phyloP scores from a whole-genome alignment of 2,888 invertebrate genomes.

The Bellardia pandia region DNA sequence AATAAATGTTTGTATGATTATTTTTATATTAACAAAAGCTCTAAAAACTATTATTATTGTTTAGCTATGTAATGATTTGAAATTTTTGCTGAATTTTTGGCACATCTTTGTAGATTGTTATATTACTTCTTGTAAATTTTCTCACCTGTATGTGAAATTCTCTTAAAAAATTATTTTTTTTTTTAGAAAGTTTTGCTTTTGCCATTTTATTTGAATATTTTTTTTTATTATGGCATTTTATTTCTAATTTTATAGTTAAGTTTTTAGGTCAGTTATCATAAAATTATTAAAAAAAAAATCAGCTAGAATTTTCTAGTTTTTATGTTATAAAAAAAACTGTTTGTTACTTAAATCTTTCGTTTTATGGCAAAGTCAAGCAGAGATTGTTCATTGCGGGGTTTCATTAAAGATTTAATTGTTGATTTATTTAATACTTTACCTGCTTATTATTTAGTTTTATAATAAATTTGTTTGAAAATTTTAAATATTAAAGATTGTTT shows the following conservation, averaged over 20 bases:
- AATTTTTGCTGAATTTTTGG: not conserved
- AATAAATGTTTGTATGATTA: not conserved
- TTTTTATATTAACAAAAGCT: not conserved
- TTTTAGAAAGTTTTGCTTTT: constrained; percentile 29
- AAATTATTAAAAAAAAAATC: not conserved
- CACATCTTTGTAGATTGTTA: not conserved
- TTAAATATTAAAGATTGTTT: no score
- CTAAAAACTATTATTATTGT: not conserved
- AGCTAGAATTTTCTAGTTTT: not conserved
- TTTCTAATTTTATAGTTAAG: not conserved
- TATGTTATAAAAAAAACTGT: not conserved
- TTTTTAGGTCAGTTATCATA: constrained; percentile 44
- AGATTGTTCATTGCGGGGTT: not conserved
- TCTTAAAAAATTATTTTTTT: not conserved
- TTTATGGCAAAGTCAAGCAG: constrained; percentile 16
- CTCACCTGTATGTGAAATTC: constrained; percentile 46
- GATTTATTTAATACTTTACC: not conserved
- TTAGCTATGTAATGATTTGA: not conserved
- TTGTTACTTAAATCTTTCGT: constrained; percentile 64
- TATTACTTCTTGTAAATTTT: not conserved
- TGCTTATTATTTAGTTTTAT: no score
- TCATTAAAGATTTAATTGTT: not conserved
- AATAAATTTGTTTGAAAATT: no score
- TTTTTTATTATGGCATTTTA: not conserved
- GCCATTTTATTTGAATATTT: constrained; percentile 31